phyloP scores from a whole-genome alignment of 2,888 invertebrate genomes.

The Hemicrepidius hirtus region DNA sequence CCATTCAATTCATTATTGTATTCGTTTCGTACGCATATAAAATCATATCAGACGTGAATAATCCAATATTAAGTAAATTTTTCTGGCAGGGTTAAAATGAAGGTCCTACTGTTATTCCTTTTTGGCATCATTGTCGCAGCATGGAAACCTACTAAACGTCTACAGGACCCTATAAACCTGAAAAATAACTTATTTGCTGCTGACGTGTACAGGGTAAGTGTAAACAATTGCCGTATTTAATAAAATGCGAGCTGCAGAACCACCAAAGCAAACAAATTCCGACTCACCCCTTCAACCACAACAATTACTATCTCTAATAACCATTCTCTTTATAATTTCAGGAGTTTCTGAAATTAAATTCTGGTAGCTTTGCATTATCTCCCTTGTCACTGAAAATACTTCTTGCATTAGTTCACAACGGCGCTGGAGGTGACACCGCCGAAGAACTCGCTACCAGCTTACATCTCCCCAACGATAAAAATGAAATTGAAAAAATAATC shows the following conservation, averaged over 20 bases:
- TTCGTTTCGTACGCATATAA: too few relatives aligned
- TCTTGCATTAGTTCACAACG: conserved; percentile 63
- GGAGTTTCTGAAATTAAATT: neutral
- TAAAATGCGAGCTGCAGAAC: too few relatives aligned
- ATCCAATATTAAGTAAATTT: too few relatives aligned
- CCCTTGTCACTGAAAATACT: conserved; percentile 66
- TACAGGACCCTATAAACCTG: conserved; percentile 56
- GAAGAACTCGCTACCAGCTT: neutral
- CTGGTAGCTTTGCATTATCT: conserved; percentile 4
- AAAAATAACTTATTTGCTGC: conserved; percentile 64
- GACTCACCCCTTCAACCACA: too few relatives aligned
- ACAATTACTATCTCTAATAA: too few relatives aligned
- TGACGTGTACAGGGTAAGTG: conserved; percentile 73
- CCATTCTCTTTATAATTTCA: conserved; percentile 5
- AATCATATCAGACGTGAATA: too few relatives aligned
- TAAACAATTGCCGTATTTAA: neutral
- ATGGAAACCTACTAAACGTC: conserved; percentile 57
- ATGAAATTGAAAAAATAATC: neutral
- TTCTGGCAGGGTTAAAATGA: conserved; percentile 13
- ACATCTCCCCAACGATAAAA: neutral
- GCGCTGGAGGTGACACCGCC: conserved; percentile 64
- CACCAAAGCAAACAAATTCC: too few relatives aligned
- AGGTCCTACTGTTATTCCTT: neutral
- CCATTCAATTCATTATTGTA: too few relatives aligned
- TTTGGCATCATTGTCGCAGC: neutral